Base-by-base conservation (phyloP, 2,888 invertebrate genomes). In the Laothoe populi region DNA sequence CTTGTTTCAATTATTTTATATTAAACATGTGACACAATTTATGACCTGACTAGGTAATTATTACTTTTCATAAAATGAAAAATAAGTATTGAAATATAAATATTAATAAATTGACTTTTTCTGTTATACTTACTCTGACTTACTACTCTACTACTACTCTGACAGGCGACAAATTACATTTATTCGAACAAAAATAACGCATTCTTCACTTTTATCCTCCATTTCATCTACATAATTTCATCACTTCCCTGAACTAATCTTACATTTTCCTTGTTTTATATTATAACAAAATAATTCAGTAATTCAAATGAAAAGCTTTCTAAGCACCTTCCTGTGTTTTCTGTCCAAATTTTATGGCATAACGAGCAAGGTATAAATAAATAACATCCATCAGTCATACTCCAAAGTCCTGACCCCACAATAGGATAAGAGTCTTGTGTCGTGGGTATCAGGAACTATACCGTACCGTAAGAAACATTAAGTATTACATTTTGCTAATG, bases 171-270 rank as follows among this genome's bases (percentile, higher is more conserved):
- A 53, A 53, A 31, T 53, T 35, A 53, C 10, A 26, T 48, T 19
- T 53, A 53, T 53, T 53, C 8, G 31, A 53, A 35, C 31, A 53
- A 53, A n/a, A 35, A 53, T 53, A 10, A 31, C 53, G 16, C 31
- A 53, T 35, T 19, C 31, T 16, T 19, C 49, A 53, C 19, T 53
- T 53, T 53, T 53, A 24, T 31, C 31, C 31, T 16, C 16, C 16
- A 11, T 53, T 53, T 16, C 49, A 53, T 53, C 19, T 31, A 31
- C 49, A 31, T 53, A 53, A 53, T 53, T 53, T 53, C 35, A 35
- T 53, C 35, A 35, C 16, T 35, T 49, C 31, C 31, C 19, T 11
- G 31, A 35, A 19, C 16, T 35, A 35, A 53, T 35, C 5, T 53
- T 35, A 11, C 19, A 35, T 19, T 53, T 53, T 53, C 19, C 4